phyloP scores from a whole-genome alignment of 92 coral and sea anemone species.

The Plumapathes pennacea region DNA sequence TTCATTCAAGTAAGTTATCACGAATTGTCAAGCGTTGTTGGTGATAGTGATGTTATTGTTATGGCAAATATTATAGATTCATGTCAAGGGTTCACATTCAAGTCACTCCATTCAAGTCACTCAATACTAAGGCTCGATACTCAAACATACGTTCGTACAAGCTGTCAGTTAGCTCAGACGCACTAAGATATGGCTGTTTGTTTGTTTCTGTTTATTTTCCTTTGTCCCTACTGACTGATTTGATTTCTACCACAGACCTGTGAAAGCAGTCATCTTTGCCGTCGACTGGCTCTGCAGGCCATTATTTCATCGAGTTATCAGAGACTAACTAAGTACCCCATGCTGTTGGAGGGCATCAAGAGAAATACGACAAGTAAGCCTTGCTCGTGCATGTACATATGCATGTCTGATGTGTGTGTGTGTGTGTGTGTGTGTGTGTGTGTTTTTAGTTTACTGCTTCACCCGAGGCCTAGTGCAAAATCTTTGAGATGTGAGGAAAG shows the following conservation, averaged over 20 bases:
- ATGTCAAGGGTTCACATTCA: no score
- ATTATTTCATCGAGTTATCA: conserved; percentile 96
- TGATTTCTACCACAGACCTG: conserved; percentile 55
- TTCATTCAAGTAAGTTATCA: conserved; percentile 88
- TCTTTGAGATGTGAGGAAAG: no score
- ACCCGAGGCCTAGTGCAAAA: background rate
- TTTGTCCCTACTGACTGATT: background rate
- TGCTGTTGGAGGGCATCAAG: conserved; percentile 87
- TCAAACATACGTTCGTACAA: background rate
- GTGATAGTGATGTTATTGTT: no score
- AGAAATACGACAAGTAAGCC: conserved; percentile 90
- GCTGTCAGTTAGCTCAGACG: no score
- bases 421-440: background rate
- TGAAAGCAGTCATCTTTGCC: conserved; percentile 84
- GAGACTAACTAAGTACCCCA: conserved; percentile 91
- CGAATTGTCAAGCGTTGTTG: no score
- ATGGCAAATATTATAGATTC: no score
- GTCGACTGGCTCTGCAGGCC: conserved; percentile 87
- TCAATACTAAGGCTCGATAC: no score
- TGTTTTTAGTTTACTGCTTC: background rate
- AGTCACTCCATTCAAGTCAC: no score
- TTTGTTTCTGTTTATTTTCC: background rate
- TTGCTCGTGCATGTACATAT: background rate
- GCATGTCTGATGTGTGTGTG: background rate
- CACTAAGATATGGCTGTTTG: background rate